Percentiles rank a stretch among this genome's conserved stretches.
Conservation (phyloP, 2,113 vertebrate species). For the mouse (Mus musculus) region DNA sequence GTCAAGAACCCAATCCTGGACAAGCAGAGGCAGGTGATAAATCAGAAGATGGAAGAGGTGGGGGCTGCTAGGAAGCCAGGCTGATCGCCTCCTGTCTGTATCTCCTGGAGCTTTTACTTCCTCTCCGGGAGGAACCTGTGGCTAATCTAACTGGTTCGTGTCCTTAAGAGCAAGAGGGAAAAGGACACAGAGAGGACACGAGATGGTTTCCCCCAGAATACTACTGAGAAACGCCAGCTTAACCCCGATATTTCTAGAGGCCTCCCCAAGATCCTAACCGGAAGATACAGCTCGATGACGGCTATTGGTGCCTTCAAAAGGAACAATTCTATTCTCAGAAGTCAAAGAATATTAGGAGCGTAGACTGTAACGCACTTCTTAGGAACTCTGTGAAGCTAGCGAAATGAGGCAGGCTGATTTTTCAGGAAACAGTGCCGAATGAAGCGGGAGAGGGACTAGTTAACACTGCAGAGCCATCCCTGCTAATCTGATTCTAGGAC, state of each 20-base stretch:
- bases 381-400: not conserved
- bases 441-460: not conserved
- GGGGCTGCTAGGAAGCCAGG: not conserved
- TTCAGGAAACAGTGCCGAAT: not conserved
- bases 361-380: not conserved
- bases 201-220: not conserved
- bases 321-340: not conserved
- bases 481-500: not conserved
- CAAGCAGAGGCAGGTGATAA: not conserved
- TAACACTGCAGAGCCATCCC: not conserved
- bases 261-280: not conserved
- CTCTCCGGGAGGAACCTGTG: not conserved
- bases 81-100: not conserved
- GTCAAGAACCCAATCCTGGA: not conserved
- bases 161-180: not conserved
- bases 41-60: not conserved
- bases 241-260: not conserved
- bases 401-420: not conserved
- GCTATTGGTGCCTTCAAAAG: not conserved
- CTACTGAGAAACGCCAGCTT: not conserved
- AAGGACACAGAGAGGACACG: not conserved
- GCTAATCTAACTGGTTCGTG: not conserved
- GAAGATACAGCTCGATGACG: not conserved
- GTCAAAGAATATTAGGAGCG: constrained; percentile 12
- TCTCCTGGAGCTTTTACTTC: not conserved